Evolutionary conservation across 2,113 vertebrate genomes (phyloP).

Genomic region (Hemibagrus wyckioides): DNA sequence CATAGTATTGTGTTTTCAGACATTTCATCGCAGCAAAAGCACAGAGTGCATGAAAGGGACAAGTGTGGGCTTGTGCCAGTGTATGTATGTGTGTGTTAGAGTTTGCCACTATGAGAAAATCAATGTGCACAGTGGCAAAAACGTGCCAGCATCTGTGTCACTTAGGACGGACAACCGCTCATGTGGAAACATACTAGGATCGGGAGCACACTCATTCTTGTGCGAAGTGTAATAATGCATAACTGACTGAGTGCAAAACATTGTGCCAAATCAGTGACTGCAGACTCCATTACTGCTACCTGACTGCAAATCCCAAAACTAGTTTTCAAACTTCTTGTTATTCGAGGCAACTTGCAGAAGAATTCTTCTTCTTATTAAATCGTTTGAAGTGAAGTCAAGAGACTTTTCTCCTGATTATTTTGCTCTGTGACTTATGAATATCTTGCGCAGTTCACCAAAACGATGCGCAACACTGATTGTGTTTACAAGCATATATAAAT

Average conservation of each 20-base stretch:
- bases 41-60: conserved; percentile 13
- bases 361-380: conserved; percentile 33
- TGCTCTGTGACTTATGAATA: conserved; percentile 9
- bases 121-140: conserved; percentile 43
- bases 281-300: conserved; percentile 47
- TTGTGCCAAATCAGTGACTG: conserved; percentile 54
- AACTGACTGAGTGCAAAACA: conserved; percentile 43
- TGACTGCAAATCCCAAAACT: conserved; percentile 42
- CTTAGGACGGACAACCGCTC: conserved; percentile 39
- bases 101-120: conserved; percentile 48
- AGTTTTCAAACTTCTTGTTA: conserved; percentile 41
- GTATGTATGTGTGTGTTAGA: conserved; percentile 36
- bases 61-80: not conserved
- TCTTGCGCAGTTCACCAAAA: not conserved
- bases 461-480: not conserved
- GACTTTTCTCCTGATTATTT: conserved; percentile 1
- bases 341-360: conserved; percentile 28
- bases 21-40: not conserved
- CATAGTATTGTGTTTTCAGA: not conserved
- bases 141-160: conserved; percentile 47
- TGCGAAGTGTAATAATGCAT: conserved; percentile 37
- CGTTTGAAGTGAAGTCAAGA: conserved; percentile 7
- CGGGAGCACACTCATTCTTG: conserved; percentile 33
- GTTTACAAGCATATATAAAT: conserved; percentile 6
- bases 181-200: conserved; percentile 44